Evolutionary conservation across 2,888 invertebrate genomes (phyloP), one percentile per base, ranked within the genome.

Genomic region (Xestoiulus laeticollis): DNA sequence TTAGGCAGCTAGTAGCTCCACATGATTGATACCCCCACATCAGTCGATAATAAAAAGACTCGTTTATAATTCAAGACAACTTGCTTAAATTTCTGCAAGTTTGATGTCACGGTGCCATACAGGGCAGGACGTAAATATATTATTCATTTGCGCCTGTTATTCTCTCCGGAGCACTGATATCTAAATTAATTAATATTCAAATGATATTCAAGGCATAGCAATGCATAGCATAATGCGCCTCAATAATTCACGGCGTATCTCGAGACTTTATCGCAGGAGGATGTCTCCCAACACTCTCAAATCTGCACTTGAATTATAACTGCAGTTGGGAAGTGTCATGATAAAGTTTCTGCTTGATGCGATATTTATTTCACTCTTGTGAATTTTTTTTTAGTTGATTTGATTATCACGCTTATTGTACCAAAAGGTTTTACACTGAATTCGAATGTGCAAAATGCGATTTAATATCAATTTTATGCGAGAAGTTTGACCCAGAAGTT

Each of bases 161-260:
- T 53, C 53, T 53, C 53, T 53, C 53, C n/a, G 53, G 53, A 53
- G 53, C n/a, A 16, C 53, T 53, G 53, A 53, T 53, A 53, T 53
- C 53, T 53, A 53, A 53, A 53, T 53, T 53, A 53, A 53, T 53
- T 53, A 53, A 53, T 53, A 53, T 53, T 53, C 53, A 53, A 53
- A 53, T 53, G 53, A 10, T 53, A 53, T 53, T 53, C 53, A 53
- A n/a, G 53, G 53, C 53, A 5, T n/a, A n/a, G 53, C 53, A 53
- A 53, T 53, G 19, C n/a, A 53, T 53, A 53, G 53, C 53, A n/a
- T 53, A 53, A 53, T 53, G 53, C n/a, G n/a, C 53, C n/a, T 53
- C 53, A 53, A 53, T 53, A 53, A 53, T 53, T 53, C 53, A 53
- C n/a, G 53, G 53, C 53, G 1, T 53, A 53, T 53, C 53, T 53